Base-by-base conservation (phyloP, 92 coral and sea anemone species). In the Palythoa heliodiscus region DNA sequence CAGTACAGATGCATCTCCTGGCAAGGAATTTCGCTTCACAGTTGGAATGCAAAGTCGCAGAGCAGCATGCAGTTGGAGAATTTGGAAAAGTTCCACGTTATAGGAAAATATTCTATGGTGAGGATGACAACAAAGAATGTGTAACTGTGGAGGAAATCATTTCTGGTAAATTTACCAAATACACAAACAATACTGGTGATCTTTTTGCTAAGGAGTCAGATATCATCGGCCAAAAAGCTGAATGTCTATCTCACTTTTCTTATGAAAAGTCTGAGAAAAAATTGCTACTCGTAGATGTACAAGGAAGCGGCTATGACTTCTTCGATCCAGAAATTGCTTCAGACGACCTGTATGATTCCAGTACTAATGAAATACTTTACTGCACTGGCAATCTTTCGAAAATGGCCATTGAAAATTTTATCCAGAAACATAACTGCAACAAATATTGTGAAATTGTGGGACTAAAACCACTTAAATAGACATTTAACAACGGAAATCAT, bases 1-100 rank as follows among this genome's bases (percentile, higher is more conserved):
- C 73, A 11, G 94, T 91, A 29, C 94, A 91, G 53, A 88, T 86
- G 91, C 93, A 91, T 52, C 76, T 79, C 24, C 86, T 91, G 82
- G 94, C 94, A 16, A 85, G 86, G 64, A 88, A 91, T 61, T 91
- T 91, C 67, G 91, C 94, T 12, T 53, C 39, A 24, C 85, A 86
- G 81, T 71, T 91, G 47, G 68, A 88, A 23, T 35, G 89, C 29
- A 70, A 85, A 52, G 81, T 91, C 55, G 58, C 16, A 47, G 88
- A 75, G 64, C 53, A 55, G 19, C 54, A 88, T 70, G 84, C 58
- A 29, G 68, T 29, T 77, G 66, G 67, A n/a, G 73, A 54, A 54
- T 85, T 86, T 73, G 88, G 88, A 50, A 55, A 58, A 66, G 15
- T 61, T 81, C 64, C 43, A 35, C 39, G 70, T 38, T 35, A 22